Conservation (phyloP, 2,113 vertebrate genomes). For the Myrmecophaga tridactyla region DNA sequence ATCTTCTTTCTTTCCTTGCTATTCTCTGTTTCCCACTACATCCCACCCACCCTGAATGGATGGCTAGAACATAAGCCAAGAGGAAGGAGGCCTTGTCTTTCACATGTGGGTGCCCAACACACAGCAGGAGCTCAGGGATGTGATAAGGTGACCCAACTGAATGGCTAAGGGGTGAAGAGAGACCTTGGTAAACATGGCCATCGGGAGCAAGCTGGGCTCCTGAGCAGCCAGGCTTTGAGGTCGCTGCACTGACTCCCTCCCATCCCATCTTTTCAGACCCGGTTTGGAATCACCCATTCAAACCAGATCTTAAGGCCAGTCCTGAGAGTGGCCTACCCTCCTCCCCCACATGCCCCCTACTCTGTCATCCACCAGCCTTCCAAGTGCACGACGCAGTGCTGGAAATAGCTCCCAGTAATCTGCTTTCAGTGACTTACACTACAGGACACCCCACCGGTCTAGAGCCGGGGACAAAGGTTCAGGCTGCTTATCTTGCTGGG, state of each 20-base stretch:
- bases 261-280: background rate
- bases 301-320: background rate
- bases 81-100: too few species aligned
- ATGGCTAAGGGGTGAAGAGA: background rate
- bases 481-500: background rate
- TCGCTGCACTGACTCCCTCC: background rate
- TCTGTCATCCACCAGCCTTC: background rate
- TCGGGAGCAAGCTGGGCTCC: background rate
- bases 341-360: background rate
- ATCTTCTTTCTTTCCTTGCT: background rate
- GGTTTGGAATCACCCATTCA: background rate
- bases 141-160: too few species aligned
- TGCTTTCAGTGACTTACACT: background rate
- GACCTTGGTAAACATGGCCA: background rate
- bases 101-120: background rate
- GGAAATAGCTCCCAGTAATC: fast-evolving
- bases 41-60: too few species aligned
- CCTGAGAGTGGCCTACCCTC: background rate
- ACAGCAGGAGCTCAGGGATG: background rate
- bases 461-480: slow-evolving; percentile 29
- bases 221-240: background rate
- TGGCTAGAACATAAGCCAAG: too few species aligned
- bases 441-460: background rate
- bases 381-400: too few species aligned
- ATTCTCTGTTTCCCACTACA: too few species aligned